Conservation (phyloP, 1,140 invertebrate species). For the Chionoecetes opilio region DNA sequence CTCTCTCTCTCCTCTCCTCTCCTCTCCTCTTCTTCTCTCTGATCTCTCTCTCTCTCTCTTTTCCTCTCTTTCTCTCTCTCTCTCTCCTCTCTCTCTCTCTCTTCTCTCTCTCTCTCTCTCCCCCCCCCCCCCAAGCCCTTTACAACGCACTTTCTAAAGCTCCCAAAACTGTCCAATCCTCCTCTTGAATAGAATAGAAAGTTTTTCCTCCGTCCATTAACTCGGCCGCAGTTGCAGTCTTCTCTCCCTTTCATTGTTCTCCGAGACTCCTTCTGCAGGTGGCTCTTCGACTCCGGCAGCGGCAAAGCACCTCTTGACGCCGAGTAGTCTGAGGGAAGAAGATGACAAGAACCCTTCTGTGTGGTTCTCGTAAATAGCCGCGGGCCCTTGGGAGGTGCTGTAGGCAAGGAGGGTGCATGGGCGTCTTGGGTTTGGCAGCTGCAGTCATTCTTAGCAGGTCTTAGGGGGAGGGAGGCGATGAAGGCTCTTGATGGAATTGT, state of each 20-base stretch:
- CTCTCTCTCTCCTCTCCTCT: neutral
- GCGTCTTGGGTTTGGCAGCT: no score
- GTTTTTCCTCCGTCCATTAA: neutral
- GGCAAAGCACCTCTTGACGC: constrained; percentile 14
- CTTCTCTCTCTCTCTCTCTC: neutral
- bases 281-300: neutral
- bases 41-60: neutral
- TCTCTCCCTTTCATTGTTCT: neutral
- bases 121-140: neutral
- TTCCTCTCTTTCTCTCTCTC: neutral
- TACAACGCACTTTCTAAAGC: neutral
- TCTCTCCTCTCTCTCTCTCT: neutral
- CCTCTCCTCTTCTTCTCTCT: neutral
- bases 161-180: neutral
- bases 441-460: no score
- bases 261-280: neutral
- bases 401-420: no score
- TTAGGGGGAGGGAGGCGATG: no score
- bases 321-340: neutral
- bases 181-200: neutral
- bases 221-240: neutral
- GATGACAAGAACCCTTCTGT: neutral
- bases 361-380: neutral
- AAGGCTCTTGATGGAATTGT: no score
- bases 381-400: neutral